Evolutionary conservation across 1,140 invertebrate species (phyloP), one percentile per base, ranked within the genome.

Genomic region (Berghia stephanieae): DNA sequence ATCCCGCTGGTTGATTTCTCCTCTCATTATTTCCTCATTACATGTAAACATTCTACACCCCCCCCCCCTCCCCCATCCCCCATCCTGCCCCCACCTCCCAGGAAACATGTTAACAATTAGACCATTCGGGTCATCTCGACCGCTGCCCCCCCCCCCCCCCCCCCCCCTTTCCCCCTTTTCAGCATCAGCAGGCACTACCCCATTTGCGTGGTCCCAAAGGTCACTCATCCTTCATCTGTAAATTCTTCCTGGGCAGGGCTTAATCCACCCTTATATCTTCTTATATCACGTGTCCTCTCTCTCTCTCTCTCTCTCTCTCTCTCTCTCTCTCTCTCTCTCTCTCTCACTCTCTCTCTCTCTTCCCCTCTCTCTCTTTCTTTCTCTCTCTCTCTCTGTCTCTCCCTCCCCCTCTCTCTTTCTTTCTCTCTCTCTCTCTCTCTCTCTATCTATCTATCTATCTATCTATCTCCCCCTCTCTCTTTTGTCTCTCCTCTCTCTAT

Each of bases 321-420:
- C n/a, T 40, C 44, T 75, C 72, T 34, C 49, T 72, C 36, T 46
- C 42, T 79, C 24, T 55, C n/a, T 72, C 36, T 42, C 34, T n/a
- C 16, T 24, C 40, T 13, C 27, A 69, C 2, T 40, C n/a, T 70
- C 24, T 69, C 8, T 21, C 24, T 0, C 6, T 3, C 16, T 10
- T 27, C 27, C 38, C 10, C 43, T 46, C 69, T 46, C 34, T 46
- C 43, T 46, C 10, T 46, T 10, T 46, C 10, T 43, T 24, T 46
- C 31, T 21, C 38, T 18, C 42, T 46, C 44, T 36, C 52, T 27
- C 43, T 38, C 5, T 42, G 34, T 63, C n/a, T 40, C 40, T 71
- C n/a, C 36, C 21, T 46, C 31, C 16, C n/a, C 10, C 31, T 57
- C 42, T 57, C 52, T n/a, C 36, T 74, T 31, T 38, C 31, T 43